A percentile compares a stretch with the other conserved stretches of the same genome.
phyloP scores from a whole-genome alignment of 2,888 invertebrate genomes.

The Perdita meconis region DNA sequence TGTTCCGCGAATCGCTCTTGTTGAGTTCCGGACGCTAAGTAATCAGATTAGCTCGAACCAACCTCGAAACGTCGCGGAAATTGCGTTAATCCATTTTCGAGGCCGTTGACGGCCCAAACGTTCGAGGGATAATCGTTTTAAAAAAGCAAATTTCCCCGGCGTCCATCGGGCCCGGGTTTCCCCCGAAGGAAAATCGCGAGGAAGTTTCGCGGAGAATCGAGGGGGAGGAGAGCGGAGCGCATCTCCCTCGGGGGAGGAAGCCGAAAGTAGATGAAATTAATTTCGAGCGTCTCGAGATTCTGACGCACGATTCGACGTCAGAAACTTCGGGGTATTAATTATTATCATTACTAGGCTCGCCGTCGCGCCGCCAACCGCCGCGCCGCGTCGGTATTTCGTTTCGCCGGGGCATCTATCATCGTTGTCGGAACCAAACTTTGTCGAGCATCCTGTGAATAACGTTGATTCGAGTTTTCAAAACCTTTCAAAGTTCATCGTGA shows the following conservation, averaged over 20 bases:
- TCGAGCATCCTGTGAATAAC: conserved; percentile 28
- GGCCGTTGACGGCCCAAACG: conserved; percentile 55
- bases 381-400: conserved; percentile 47
- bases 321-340: conserved; percentile 42
- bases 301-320: conserved; percentile 39
- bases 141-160: conserved; percentile 38
- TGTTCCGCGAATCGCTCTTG: conserved; percentile 58
- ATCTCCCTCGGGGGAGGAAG: neutral
- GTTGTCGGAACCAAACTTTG: conserved; percentile 31
- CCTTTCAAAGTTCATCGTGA: conserved; percentile 18
- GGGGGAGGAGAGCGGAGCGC: neutral
- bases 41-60: conserved; percentile 71
- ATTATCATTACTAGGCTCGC: conserved; percentile 36
- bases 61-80: conserved; percentile 66
- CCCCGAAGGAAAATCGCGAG: too few species aligned
- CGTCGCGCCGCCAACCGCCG: too few species aligned
- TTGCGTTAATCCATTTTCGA: conserved; percentile 65
- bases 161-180: neutral
- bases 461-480: conserved; percentile 11
- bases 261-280: conserved; percentile 34
- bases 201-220: neutral
- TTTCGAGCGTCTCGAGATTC: conserved; percentile 39
- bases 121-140: conserved; percentile 56
- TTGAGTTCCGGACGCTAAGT: conserved; percentile 70
- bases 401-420: conserved; percentile 42